These are phyloP conservation scores for Brachylomia viminalis DNA, from an alignment of 2,888 invertebrate species.

Conservation along the genomic window DNA sequence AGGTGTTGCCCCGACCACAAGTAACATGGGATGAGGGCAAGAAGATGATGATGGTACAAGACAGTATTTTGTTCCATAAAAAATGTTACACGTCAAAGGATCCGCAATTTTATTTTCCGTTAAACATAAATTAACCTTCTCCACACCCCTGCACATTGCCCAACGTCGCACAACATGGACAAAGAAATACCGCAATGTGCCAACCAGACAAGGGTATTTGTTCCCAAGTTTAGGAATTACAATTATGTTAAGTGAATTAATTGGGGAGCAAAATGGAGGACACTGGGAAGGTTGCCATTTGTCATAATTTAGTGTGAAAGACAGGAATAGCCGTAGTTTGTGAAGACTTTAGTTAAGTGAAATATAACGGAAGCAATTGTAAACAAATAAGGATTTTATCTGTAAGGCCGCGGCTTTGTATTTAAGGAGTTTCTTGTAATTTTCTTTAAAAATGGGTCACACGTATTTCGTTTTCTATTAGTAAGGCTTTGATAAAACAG, in stretches of 20 bases:
- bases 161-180: conserved; percentile 49
- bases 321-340: conserved; percentile 31
- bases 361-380: conserved; percentile 15
- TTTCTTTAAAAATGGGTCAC: no score
- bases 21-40: no score
- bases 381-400: not conserved
- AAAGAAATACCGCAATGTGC: conserved; percentile 65
- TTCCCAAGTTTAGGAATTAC: conserved; percentile 65
- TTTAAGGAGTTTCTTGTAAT: no score
- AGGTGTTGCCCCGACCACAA: no score
- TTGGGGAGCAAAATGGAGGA: conserved; percentile 56
- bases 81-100: not conserved
- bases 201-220: conserved; percentile 64
- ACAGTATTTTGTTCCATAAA: not conserved
- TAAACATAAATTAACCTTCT: conserved; percentile 22
- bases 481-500: no score
- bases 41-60: no score
- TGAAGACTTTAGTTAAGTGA: conserved; percentile 33
- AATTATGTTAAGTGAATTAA: conserved; percentile 68
- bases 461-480: no score
- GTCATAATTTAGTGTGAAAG: conserved; percentile 56
- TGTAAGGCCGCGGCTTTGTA: not conserved
- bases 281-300: conserved; percentile 40
- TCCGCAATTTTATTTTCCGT: not conserved
- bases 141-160: conserved; percentile 30